These are phyloP conservation scores for Enoplosus armatus DNA, from an alignment of 2,797 vertebrate genomes.

Conservation along the genomic window DNA sequence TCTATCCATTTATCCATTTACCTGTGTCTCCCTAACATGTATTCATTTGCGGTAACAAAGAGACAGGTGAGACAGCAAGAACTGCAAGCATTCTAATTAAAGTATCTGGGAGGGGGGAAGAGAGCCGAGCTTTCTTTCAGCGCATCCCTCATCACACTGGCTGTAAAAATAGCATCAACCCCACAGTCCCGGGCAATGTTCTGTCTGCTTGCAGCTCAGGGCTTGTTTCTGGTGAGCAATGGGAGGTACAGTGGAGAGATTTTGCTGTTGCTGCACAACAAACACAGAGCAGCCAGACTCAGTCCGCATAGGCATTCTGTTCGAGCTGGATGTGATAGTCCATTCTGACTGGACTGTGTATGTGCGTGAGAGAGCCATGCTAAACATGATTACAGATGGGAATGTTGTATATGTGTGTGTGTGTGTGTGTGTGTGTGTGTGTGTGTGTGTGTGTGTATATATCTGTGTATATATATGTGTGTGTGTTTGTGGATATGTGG, in stretches of 20 bases:
- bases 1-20: constrained; percentile 63
- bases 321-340: constrained; percentile 52
- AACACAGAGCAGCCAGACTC: constrained; percentile 50
- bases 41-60: constrained; percentile 64
- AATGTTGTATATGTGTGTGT: constrained; percentile 29
- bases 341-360: constrained; percentile 52
- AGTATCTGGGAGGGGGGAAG: constrained; percentile 43
- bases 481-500: constrained; percentile 57
- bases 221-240: constrained; percentile 75
- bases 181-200: constrained; percentile 64
- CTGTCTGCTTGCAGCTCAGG: constrained; percentile 67
- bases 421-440: constrained; percentile 22
- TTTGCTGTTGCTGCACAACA: constrained; percentile 68
- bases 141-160: constrained; percentile 57
- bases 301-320: constrained; percentile 53
- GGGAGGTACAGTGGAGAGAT: constrained; percentile 59
- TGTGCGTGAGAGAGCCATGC: constrained; percentile 54
- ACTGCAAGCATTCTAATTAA: constrained; percentile 68
- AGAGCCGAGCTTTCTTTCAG: constrained; percentile 53
- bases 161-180: constrained; percentile 78
- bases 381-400: constrained; percentile 77
- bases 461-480: constrained; percentile 24
- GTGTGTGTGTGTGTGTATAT: constrained; percentile 23
- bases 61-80: constrained; percentile 65
- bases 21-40: constrained; percentile 39